A percentile compares a stretch with the other conserved stretches of the same genome.
Evolutionary conservation across 2,888 invertebrate genomes (phyloP).

Genomic region (Torymus auratus): DNA sequence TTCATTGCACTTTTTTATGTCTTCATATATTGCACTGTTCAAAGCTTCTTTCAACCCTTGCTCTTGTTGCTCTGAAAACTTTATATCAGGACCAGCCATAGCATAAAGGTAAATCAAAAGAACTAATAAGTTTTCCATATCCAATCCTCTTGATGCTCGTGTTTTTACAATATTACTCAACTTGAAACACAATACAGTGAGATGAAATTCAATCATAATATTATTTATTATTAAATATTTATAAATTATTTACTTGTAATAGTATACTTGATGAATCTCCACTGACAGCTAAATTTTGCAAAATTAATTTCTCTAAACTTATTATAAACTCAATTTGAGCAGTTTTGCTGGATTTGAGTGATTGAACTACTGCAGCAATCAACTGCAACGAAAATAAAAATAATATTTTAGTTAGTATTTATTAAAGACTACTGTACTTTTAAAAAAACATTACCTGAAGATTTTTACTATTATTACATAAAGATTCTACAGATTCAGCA

Average conservation of each 20-base stretch:
- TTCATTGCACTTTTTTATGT: slow-evolving; percentile 75
- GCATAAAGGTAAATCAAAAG: slow-evolving; percentile 82
- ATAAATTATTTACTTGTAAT: slow-evolving; percentile 65
- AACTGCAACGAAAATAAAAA: slow-evolving; percentile 67
- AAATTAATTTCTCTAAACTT: slow-evolving; percentile 81
- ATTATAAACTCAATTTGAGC: slow-evolving; percentile 80
- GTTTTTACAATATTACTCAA: slow-evolving; percentile 80
- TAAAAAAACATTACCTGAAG: slow-evolving; percentile 66
- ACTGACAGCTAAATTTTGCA: slow-evolving; percentile 74
- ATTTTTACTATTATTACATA: slow-evolving; percentile 67
- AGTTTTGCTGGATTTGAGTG: slow-evolving; percentile 79
- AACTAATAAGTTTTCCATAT: slow-evolving; percentile 80
- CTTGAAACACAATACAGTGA: slow-evolving; percentile 70
- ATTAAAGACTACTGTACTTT: slow-evolving; percentile 21
- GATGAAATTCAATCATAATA: not conserved
- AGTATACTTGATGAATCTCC: slow-evolving; percentile 79
- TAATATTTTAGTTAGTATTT: slow-evolving; percentile 8
- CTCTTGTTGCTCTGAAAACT: slow-evolving; percentile 79
- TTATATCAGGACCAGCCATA: slow-evolving; percentile 80
- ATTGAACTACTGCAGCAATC: slow-evolving; percentile 79
- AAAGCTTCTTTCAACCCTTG: slow-evolving; percentile 78
- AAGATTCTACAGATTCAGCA: slow-evolving; percentile 62
- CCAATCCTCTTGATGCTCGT: slow-evolving; percentile 78
- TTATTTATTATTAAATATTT: too few species aligned
- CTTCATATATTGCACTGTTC: slow-evolving; percentile 80